Percentiles rank a stretch among this genome's conserved stretches.
These are phyloP conservation scores for Coranthus polyacanthus DNA, from an alignment of 2,797 vertebrate genomes.

Conservation along the genomic window DNA sequence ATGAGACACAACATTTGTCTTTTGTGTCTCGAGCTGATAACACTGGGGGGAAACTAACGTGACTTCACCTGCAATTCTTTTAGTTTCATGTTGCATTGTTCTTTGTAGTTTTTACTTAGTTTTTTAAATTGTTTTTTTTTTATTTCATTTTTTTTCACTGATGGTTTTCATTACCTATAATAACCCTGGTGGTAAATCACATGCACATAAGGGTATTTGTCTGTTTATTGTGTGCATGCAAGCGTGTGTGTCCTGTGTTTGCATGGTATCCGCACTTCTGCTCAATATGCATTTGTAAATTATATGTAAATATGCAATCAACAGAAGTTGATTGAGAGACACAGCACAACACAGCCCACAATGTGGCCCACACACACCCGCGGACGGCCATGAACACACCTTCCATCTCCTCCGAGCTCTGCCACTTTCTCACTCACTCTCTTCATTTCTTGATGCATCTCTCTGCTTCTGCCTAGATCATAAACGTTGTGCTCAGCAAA, in stretches of 20 bases:
- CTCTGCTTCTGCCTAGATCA: conserved; percentile 49
- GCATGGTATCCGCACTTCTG: conserved; percentile 9
- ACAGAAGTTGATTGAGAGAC: conserved; percentile 65
- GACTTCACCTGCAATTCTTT: too few species aligned
- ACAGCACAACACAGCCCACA: conserved; percentile 52
- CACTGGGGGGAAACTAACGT: too few species aligned
- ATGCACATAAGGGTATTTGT: conserved; percentile 10
- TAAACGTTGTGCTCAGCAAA: conserved; percentile 77
- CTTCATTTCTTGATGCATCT: conserved; percentile 52
- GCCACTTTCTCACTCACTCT: conserved; percentile 1
- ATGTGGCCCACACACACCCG: conserved; percentile 17
- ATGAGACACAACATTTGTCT: too few species aligned
- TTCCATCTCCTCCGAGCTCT: conserved; percentile 20
- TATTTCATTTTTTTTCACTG: too few species aligned
- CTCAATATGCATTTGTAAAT: conserved; percentile 69
- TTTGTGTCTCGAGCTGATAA: too few species aligned
- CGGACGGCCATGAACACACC: conserved; percentile 41
- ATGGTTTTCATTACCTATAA: too few species aligned
- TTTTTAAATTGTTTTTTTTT: too few species aligned
- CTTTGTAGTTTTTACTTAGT: too few species aligned
- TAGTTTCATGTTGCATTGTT: too few species aligned
- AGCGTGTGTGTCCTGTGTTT: conserved; percentile 28
- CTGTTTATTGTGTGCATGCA: conserved; percentile 8
- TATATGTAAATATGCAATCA: conserved; percentile 79
- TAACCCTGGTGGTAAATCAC: too few species aligned